phyloP scores from a whole-genome alignment of 2,113 vertebrate species.

The Hydrolagus affinis region DNA sequence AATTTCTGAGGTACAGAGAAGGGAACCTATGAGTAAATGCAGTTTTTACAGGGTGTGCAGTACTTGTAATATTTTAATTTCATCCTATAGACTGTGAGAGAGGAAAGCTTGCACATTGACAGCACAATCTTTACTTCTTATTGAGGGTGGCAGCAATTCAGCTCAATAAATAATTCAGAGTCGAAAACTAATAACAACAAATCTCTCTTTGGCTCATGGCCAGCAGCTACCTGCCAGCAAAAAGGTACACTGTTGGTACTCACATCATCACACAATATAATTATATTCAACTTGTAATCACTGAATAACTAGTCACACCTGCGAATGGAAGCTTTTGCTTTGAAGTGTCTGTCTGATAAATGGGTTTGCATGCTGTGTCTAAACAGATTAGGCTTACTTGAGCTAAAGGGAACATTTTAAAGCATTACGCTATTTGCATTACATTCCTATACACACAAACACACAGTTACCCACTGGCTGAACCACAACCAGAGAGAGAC shows the following conservation, averaged over 20 bases:
- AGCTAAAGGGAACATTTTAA: neutral
- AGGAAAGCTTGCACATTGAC: neutral
- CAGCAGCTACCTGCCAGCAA: slow-evolving; percentile 20
- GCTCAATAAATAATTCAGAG: slow-evolving; percentile 13
- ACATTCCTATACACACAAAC: neutral
- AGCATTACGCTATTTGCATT: neutral
- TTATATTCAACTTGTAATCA: slow-evolving; percentile 14
- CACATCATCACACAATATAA: slow-evolving; percentile 24
- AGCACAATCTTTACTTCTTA: neutral
- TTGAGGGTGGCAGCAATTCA: neutral
- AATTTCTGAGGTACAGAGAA: neutral
- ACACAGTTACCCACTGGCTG: neutral
- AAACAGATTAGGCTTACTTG: slow-evolving; percentile 9
- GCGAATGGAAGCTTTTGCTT: neutral
- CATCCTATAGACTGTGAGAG: neutral
- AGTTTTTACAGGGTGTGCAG: neutral
- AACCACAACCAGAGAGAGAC: neutral
- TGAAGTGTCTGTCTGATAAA: slow-evolving; percentile 14
- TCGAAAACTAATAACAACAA: neutral
- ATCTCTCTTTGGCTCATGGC: slow-evolving; percentile 9
- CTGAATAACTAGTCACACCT: slow-evolving; percentile 20
- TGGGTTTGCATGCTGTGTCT: slow-evolving; percentile 1
- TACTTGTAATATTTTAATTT: neutral
- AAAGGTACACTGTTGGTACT: slow-evolving; percentile 26
- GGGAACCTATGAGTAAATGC: neutral